phyloP scores from a whole-genome alignment of 2,888 invertebrate species.

The Hyles lineata region DNA sequence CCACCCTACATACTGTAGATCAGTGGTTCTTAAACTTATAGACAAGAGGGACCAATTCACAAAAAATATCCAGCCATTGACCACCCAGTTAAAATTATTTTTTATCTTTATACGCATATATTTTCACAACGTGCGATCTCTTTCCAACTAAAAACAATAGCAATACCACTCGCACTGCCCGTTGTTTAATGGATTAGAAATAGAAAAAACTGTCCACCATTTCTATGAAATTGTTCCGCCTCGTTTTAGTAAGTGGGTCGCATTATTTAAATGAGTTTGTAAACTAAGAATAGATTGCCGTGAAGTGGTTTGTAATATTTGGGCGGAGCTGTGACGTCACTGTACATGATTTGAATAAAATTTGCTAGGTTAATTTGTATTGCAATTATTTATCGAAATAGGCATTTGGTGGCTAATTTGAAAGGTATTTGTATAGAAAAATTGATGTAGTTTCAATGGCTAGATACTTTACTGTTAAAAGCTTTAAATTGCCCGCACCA shows the following conservation, averaged over 20 bases:
- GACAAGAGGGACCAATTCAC: no score
- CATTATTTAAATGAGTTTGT: conserved; percentile 19
- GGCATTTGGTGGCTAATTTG: no score
- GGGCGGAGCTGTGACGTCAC: conserved; percentile 15
- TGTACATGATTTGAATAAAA: background rate
- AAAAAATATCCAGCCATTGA: no score
- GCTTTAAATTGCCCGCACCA: no score
- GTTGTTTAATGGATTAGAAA: background rate
- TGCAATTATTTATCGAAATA: background rate
- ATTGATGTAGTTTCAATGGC: no score
- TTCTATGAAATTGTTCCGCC: background rate
- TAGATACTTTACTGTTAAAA: no score
- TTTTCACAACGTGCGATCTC: no score
- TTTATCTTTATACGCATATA: no score
- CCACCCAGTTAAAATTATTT: no score
- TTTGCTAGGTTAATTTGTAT: background rate
- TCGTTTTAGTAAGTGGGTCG: conserved; percentile 12
- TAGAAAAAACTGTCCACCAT: background rate
- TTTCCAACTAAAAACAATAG: background rate
- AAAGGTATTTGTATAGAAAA: no score
- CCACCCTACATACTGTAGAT: no score
- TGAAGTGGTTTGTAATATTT: conserved; percentile 6
- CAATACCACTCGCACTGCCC: background rate
- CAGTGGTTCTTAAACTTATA: no score
- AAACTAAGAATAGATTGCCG: conserved; percentile 18